Conservation (phyloP, 1,140 invertebrate species). For the Conus betulinus region DNA sequence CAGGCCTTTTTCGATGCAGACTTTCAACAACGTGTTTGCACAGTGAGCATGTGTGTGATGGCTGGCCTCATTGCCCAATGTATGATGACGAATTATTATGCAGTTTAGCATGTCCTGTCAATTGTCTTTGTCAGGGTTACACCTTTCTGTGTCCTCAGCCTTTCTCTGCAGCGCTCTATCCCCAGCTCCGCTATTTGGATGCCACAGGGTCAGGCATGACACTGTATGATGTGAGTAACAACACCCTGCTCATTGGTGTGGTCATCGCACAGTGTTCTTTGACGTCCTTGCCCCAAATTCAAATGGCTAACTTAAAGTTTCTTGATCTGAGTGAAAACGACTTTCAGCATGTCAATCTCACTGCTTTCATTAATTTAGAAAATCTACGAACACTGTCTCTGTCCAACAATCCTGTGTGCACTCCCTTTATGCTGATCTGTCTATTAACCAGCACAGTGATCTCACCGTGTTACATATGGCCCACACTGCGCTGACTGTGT, state of each 20-base stretch:
- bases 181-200: neutral
- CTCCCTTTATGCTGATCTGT: neutral
- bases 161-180: neutral
- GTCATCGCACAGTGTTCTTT: neutral
- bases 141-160: constrained; percentile 6
- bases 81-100: constrained; percentile 38
- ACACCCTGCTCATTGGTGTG: neutral
- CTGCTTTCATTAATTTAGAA: constrained; percentile 5
- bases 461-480: constrained; percentile 1
- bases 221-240: neutral
- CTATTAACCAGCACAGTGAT: neutral
- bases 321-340: constrained; percentile 38
- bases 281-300: neutral
- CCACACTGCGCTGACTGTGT: neutral
- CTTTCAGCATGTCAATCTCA: neutral
- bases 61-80: constrained; percentile 30
- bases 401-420: neutral
- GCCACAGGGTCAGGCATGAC: neutral
- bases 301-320: neutral
- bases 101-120: constrained; percentile 44
- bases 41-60: constrained; percentile 26
- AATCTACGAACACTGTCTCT: constrained; percentile 31
- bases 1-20: constrained; percentile 31
- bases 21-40: constrained; percentile 27
- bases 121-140: constrained; percentile 27